Evolutionary conservation across 53 echinoderm and acorn worm genomes (phyloP).

Genomic region (Holothuria leucospilota): DNA sequence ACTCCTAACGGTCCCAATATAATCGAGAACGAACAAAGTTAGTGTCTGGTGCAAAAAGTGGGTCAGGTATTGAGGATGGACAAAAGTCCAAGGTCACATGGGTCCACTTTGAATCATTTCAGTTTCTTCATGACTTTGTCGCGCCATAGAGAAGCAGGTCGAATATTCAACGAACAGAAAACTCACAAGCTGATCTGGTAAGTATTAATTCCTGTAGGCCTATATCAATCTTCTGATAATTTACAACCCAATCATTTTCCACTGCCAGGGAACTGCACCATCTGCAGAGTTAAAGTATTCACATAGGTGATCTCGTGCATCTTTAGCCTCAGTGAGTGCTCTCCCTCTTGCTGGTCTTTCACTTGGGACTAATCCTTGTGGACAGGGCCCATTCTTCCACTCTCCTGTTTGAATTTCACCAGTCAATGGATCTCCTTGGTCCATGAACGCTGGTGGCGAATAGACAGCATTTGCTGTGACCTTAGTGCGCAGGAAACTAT

Average conservation of each 20-base stretch:
- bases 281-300: neutral
- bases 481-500: neutral
- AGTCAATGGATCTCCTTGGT: neutral
- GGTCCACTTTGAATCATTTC: neutral
- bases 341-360: neutral
- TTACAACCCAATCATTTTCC: neutral
- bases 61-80: neutral
- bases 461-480: neutral
- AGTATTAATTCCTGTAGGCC: neutral
- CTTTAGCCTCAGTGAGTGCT: neutral
- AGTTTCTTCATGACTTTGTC: neutral
- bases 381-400: neutral
- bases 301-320: neutral
- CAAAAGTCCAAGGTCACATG: neutral
- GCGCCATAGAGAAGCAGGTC: neutral
- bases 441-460: neutral
- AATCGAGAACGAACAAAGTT: neutral
- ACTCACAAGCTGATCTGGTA: neutral
- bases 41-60: neutral
- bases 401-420: neutral
- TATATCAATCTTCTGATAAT: too few species aligned
- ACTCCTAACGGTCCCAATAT: neutral
- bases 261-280: neutral
- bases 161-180: neutral
- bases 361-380: neutral